Evolutionary conservation across 2,797 vertebrate species (phyloP), one percentile per base, ranked within the genome.

Genomic region (Oreochromis mossambicus): DNA sequence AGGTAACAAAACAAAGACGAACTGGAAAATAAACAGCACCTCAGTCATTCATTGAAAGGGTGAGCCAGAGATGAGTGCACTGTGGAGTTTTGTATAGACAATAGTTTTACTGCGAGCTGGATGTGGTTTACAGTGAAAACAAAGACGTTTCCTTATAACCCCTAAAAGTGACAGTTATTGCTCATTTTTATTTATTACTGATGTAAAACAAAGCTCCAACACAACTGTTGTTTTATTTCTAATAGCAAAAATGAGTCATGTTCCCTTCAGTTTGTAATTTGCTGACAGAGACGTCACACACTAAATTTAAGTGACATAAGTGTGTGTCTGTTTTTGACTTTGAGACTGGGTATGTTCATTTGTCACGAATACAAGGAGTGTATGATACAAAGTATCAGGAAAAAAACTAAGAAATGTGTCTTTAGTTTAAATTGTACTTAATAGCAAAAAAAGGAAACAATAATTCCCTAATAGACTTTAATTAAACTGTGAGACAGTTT

Each of bases 1-100:
- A 95, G 96, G 95, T 95, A 96, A 96, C 95, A 96, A 97, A 96
- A 96, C 96, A 97, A 96, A 96, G 96, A 93, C 93, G 29, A 90
- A 83, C 92, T 94, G 94, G 93, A 95, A 96, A 96, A 96, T 96
- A 96, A 96, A 96, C 95, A 96, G 92, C 89, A 87, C 89, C 94
- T 89, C 90, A 89, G 90, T 87, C 89, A 79, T 90, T 91, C 84
- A 82, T 55, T 89, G 83, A 83, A 77, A 88, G 82, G 84, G 46
- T 48, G 80, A 90, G 87, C 34, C 85, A 43, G 70, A 81, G 70
- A 86, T 84, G 85, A 85, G 88, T 83, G 83, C 85, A 34, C 82
- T 79, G 88, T 75, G 19, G 41, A 79, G 73, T 92, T 93, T 92
- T 83, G 58, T 36, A 38, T 63, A 79, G 89, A 61, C 88, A 88